phyloP scores from a whole-genome alignment of 2,797 vertebrate species.

The Lophotriccus pileatus region DNA sequence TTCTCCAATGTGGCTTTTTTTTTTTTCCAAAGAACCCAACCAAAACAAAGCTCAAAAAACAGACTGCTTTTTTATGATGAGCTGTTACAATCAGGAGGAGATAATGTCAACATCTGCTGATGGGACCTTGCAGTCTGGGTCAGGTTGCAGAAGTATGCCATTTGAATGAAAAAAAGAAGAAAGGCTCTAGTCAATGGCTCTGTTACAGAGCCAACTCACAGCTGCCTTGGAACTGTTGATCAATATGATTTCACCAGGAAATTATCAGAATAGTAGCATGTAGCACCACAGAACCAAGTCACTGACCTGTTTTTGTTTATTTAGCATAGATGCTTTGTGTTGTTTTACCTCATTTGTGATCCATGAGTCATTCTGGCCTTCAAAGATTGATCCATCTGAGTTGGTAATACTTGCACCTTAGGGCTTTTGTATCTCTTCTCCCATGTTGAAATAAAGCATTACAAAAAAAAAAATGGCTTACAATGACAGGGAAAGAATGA shows the following conservation, averaged over 20 bases:
- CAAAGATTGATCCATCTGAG: conserved; percentile 63
- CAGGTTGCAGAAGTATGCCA: conserved; percentile 48
- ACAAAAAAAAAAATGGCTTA: conserved; percentile 19
- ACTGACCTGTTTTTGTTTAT: conserved; percentile 15
- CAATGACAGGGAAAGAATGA: not conserved
- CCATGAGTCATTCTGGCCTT: not conserved
- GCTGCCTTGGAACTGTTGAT: conserved; percentile 44
- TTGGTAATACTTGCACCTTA: conserved; percentile 36
- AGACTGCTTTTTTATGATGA: conserved; percentile 42
- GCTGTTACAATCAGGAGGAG: conserved; percentile 37
- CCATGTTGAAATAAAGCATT: conserved; percentile 37
- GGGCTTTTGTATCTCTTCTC: conserved; percentile 49
- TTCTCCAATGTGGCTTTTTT: not conserved
- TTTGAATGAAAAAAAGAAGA: conserved; percentile 50
- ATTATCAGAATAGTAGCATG: conserved; percentile 27
- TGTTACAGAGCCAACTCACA: conserved; percentile 36
- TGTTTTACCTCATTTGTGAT: conserved; percentile 28
- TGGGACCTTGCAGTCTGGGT: conserved; percentile 66
- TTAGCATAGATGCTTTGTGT: conserved; percentile 23
- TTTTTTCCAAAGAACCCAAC: conserved; percentile 7
- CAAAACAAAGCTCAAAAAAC: conserved; percentile 24
- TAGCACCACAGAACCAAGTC: conserved; percentile 14
- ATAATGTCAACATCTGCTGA: conserved; percentile 57
- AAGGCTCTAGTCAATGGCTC: conserved; percentile 5
- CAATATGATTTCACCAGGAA: conserved; percentile 32